Conservation (phyloP, 2,888 invertebrate genomes). For the Carpatolechia fugitivella region DNA sequence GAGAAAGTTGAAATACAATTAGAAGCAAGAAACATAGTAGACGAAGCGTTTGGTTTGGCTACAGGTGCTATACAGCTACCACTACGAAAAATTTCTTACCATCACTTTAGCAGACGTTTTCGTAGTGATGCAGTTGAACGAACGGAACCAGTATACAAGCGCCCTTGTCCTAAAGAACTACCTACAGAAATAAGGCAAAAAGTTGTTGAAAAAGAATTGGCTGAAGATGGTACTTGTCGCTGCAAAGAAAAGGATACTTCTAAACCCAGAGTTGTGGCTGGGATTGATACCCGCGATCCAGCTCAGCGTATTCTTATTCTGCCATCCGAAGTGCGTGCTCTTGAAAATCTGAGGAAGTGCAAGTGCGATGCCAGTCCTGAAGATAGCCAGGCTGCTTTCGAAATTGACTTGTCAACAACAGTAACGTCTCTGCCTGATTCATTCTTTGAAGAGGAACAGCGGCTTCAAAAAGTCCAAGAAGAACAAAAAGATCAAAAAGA, state of each 20-base stretch:
- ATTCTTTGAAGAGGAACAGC: neutral
- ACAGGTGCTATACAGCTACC: slow-evolving; percentile 34
- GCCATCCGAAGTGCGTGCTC: slow-evolving; percentile 50
- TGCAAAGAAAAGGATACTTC: slow-evolving; percentile 29
- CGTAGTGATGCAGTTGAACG: slow-evolving; percentile 43
- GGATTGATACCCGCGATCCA: neutral
- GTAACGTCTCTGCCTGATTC: neutral
- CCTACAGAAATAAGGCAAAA: neutral
- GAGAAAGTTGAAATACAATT: slow-evolving; percentile 38
- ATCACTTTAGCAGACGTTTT: slow-evolving; percentile 35
- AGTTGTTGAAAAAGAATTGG: neutral
- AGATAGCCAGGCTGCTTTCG: slow-evolving; percentile 16
- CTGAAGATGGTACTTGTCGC: slow-evolving; percentile 34
- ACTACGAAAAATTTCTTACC: slow-evolving; percentile 26
- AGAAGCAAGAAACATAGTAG: slow-evolving; percentile 40
- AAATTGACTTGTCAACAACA: neutral
- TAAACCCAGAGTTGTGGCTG: slow-evolving; percentile 21
- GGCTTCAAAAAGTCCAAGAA: too few relatives aligned
- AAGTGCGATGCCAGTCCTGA: slow-evolving; percentile 51
- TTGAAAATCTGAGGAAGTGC: slow-evolving; percentile 56
- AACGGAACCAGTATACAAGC: slow-evolving; percentile 23
- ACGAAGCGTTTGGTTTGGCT: slow-evolving; percentile 46
- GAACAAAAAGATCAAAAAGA: neutral
- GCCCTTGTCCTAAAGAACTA: slow-evolving; percentile 27
- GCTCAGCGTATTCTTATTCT: slow-evolving; percentile 28